These are phyloP conservation scores for Chrysolina haemoptera DNA, from an alignment of 2,888 invertebrate species.

Conservation along the genomic window DNA sequence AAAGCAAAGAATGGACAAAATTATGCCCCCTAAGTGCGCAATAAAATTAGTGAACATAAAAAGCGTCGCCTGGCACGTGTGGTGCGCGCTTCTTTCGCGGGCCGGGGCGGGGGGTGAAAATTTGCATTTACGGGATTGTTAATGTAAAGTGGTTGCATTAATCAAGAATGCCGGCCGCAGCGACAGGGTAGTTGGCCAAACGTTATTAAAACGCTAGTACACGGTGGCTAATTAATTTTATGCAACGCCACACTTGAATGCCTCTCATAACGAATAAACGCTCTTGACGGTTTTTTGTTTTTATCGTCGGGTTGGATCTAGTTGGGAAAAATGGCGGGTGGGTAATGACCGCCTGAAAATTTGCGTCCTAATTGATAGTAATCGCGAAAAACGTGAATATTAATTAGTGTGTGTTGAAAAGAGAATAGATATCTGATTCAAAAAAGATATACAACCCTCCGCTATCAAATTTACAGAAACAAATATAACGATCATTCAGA, in stretches of 20 bases:
- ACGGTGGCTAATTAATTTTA: slow-evolving; percentile 70
- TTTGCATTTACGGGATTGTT: slow-evolving; percentile 70
- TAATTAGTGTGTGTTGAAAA: too few relatives aligned
- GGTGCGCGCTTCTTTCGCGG: slow-evolving; percentile 20
- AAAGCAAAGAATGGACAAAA: slow-evolving; percentile 8
- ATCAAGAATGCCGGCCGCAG: slow-evolving; percentile 68
- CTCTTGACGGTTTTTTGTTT: slow-evolving; percentile 61
- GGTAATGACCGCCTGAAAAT: too few relatives aligned
- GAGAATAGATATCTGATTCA: too few relatives aligned
- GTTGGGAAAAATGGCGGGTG: background rate
- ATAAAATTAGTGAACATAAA: slow-evolving; percentile 25
- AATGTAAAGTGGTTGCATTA: slow-evolving; percentile 70
- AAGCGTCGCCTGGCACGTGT: slow-evolving; percentile 16
- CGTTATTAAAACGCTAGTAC: slow-evolving; percentile 69
- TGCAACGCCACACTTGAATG: slow-evolving; percentile 70
- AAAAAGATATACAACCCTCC: too few relatives aligned
- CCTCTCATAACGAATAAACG: slow-evolving; percentile 68
- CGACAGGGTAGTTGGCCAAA: slow-evolving; percentile 65
- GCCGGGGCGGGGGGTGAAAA: slow-evolving; percentile 54
- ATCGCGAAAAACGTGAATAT: too few relatives aligned
- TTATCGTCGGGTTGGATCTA: slow-evolving; percentile 20
- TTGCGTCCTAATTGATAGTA: too few relatives aligned
- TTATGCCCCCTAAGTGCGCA: slow-evolving; percentile 17
- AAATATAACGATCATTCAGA: too few relatives aligned
- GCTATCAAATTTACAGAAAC: too few relatives aligned